These are phyloP conservation scores for Sakesphorus luctuosus DNA, from an alignment of 2,113 vertebrate species.

Conservation along the genomic window DNA sequence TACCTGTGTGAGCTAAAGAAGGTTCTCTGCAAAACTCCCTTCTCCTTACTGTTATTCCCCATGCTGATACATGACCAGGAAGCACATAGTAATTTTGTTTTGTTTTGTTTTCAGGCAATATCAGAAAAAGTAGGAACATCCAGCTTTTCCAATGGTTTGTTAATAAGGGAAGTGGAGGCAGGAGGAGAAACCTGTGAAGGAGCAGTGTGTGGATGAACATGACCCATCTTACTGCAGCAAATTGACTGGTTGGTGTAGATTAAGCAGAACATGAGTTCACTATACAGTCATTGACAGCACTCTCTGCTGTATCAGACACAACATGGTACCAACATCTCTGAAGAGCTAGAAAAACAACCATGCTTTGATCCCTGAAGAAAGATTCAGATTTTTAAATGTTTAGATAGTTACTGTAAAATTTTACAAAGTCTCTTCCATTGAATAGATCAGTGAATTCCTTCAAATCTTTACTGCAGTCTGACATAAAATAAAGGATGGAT, in stretches of 20 bases:
- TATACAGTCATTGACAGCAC: not conserved
- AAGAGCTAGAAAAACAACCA: not conserved
- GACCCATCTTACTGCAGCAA: not conserved
- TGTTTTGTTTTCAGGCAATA: not conserved
- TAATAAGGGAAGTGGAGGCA: not conserved
- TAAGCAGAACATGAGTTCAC: not conserved
- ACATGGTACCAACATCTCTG: fast-evolving
- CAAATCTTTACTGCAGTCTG: not conserved
- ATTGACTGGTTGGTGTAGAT: not conserved
- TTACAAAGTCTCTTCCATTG: not conserved
- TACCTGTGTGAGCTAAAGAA: not conserved
- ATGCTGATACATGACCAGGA: not conserved
- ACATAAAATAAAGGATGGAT: not conserved
- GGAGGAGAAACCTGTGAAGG: not conserved
- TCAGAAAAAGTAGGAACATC: not conserved
- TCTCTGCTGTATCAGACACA: not conserved
- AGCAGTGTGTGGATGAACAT: not conserved
- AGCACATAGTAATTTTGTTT: not conserved
- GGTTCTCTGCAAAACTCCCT: not conserved
- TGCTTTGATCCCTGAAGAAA: not conserved
- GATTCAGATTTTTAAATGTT: not conserved
- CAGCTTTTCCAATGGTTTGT: not conserved
- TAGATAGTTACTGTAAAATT: not conserved
- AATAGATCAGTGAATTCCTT: not conserved
- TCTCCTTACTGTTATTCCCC: not conserved